phyloP scores from a whole-genome alignment of 2,888 invertebrate genomes.

The Polydesmus complanatus region DNA sequence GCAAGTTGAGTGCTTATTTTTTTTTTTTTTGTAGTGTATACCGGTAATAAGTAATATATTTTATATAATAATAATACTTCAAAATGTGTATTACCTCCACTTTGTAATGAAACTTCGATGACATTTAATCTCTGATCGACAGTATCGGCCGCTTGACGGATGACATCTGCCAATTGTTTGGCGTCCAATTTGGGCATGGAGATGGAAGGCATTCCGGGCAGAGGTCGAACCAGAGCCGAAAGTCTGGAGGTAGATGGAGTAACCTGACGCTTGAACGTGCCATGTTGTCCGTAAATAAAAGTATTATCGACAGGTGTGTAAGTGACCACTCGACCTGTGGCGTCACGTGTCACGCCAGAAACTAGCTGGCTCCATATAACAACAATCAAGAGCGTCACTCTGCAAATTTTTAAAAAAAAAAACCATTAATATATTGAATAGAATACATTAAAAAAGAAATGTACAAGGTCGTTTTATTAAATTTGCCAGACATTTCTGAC shows the following conservation, averaged over 20 bases:
- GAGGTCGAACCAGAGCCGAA: slow-evolving; percentile 10
- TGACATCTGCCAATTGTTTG: slow-evolving; percentile 26
- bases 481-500: no score
- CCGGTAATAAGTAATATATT: no score
- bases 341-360: neutral
- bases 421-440: no score
- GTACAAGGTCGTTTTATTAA: no score
- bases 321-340: neutral
- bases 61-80: no score
- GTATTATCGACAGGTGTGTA: neutral
- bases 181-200: slow-evolving; percentile 27
- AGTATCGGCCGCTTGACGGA: slow-evolving; percentile 25
- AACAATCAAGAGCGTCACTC: neutral
- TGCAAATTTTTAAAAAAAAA: no score
- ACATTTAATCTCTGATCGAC: slow-evolving; percentile 26
- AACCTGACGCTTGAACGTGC: neutral
- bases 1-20: no score
- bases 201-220: slow-evolving; percentile 23
- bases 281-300: neutral
- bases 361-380: neutral
- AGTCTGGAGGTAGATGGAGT: neutral
- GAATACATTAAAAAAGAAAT: no score
- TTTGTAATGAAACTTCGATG: slow-evolving; percentile 27
- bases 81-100: slow-evolving; percentile 24
- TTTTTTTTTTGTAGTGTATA: neutral